Evolutionary conservation across 2,113 vertebrate genomes (phyloP).

Genomic region (Megaleporinus macrocephalus): DNA sequence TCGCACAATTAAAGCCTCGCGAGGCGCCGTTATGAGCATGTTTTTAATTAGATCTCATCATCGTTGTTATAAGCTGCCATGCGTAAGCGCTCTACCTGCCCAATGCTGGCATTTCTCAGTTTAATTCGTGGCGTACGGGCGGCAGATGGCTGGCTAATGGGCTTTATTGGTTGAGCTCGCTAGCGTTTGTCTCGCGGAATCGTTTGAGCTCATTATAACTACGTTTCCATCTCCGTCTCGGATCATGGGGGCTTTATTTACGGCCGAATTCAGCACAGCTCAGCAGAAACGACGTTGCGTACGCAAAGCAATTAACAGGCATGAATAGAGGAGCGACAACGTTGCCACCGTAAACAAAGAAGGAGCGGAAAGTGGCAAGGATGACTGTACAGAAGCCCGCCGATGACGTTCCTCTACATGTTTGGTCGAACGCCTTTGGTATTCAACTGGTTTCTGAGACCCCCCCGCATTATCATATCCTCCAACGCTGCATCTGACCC

Average conservation of each 20-base stretch:
- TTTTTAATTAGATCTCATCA: not conserved
- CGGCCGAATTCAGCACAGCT: not conserved
- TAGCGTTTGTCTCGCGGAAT: not conserved
- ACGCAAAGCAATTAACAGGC: not conserved
- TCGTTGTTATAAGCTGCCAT: not conserved
- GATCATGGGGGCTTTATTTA: not conserved
- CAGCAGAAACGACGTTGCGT: not conserved
- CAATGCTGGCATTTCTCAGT: not conserved
- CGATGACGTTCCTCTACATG: not conserved
- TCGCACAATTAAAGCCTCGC: not conserved
- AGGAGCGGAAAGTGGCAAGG: not conserved
- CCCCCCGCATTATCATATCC: not conserved
- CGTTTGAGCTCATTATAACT: not conserved
- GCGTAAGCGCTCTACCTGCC: not conserved
- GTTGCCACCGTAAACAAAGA: not conserved
- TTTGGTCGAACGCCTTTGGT: not conserved
- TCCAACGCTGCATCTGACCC: constrained; percentile 54
- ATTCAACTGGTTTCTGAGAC: not conserved
- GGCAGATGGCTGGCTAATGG: not conserved
- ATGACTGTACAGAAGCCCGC: not conserved
- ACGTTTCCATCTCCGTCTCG: not conserved
- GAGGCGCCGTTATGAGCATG: not conserved
- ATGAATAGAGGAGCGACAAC: not conserved
- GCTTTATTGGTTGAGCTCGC: not conserved
- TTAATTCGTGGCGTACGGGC: not conserved